These are phyloP conservation scores for Parochlus steinenii DNA, from an alignment of 2,888 invertebrate genomes.

Conservation along the genomic window DNA sequence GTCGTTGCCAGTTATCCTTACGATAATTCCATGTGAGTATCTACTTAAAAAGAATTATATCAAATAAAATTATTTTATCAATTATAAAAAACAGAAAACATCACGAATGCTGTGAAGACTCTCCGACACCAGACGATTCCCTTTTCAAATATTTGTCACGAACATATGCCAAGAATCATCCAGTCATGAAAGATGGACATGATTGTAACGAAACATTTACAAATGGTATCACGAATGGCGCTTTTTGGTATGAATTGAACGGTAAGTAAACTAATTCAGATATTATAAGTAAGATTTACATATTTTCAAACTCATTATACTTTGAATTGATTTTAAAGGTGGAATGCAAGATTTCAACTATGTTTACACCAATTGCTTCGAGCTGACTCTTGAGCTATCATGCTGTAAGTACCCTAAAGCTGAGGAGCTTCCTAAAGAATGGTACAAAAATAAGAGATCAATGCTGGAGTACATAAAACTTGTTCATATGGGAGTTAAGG, in stretches of 20 bases:
- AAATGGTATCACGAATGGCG: conserved; percentile 80
- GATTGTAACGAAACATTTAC: conserved; percentile 59
- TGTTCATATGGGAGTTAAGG: conserved; percentile 53
- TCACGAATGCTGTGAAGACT: conserved; percentile 51
- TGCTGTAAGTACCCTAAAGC: conserved; percentile 87
- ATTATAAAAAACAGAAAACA: conserved; percentile 24
- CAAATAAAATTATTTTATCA: conserved; percentile 3
- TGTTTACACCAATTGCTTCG: conserved; percentile 84
- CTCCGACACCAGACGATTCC: conserved; percentile 63
- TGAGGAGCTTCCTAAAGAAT: conserved; percentile 51
- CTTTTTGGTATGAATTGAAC: conserved; percentile 74
- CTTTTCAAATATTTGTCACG: conserved; percentile 65
- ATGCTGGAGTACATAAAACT: conserved; percentile 73
- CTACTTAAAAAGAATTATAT: conserved; percentile 3
- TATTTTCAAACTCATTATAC: not conserved
- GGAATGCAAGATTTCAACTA: conserved; percentile 99
- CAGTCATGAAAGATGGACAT: conserved; percentile 55
- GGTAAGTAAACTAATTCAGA: conserved; percentile 33
- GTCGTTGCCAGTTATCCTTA: conserved; percentile 96
- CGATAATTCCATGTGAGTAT: conserved; percentile 60
- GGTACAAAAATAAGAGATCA: conserved; percentile 74
- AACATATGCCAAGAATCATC: conserved; percentile 57
- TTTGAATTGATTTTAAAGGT: conserved; percentile 34
- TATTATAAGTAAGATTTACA: too few species aligned
- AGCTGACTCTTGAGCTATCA: conserved; percentile 90